Base-by-base conservation (phyloP, 2,113 vertebrate species). In the Ceyx melanurus region DNA sequence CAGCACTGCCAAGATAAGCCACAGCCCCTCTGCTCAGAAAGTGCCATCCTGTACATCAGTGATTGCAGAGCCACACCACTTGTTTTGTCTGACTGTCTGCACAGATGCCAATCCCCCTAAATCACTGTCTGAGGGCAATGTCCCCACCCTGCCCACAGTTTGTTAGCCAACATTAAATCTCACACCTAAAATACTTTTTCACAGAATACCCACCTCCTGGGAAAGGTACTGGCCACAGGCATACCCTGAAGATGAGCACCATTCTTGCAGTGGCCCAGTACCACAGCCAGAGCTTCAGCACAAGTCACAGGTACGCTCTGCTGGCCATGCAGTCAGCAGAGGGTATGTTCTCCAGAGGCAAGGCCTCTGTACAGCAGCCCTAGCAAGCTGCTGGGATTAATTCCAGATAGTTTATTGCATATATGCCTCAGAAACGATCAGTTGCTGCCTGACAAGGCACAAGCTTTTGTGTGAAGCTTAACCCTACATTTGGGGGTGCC, bases 161-260 rank as follows among this genome's bases (percentile, higher is more conserved):
- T 40, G 77, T 46, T 43, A 71, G 68, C 48, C 43, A 28, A 62
- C 60, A 81, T 70, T 88, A 86, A 90, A 85, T 31, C 43, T 22
- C 61, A 76, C 67, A n/a, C 31, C 72, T 61, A 91, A 85, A 45
- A 80, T 6, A 37, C 7, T 88, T 90, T 91, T 81, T 81, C 72
- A 73, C 20, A 62, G 56, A 57, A 64, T 51, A 76, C 5, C 45
- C 46, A 80, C 23, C 68, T 89, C n/a, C 71, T 60, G 20, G 18
- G 53, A 85, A 70, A 88, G 23, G 37, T 58, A 66, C 0, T 84
- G 86, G 82, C 77, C 71, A 89, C 88, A 86, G 89, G 60, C 67
- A 87, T 23, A 58, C 10, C n/a, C 64, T 64, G 64, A 82, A 89
- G 90, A 82, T 74, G 90, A 95, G 67, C 84, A 94, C 18, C 35